phyloP scores from a whole-genome alignment of 2,797 vertebrate species.

The Octomys mimax region DNA sequence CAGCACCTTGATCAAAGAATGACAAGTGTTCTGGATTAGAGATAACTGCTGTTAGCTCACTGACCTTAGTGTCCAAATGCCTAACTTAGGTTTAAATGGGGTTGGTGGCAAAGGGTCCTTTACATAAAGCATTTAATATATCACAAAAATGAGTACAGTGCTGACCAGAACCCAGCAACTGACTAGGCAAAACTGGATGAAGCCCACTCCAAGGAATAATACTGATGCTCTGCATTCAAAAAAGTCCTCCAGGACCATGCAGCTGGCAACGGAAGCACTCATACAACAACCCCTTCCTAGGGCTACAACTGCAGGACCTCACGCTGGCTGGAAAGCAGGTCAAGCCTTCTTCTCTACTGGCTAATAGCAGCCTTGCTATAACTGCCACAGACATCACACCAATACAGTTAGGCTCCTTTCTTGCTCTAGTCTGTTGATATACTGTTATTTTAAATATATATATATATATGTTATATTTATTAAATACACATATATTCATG shows the following conservation, averaged over 20 bases:
- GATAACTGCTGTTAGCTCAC: not conserved
- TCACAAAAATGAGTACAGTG: not conserved
- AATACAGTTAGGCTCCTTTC: constrained; percentile 35
- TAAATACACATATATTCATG: too few relatives aligned
- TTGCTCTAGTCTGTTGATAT: not conserved
- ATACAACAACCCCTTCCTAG: not conserved
- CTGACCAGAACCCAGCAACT: constrained; percentile 12
- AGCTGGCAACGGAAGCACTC: not conserved
- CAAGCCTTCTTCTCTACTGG: not conserved
- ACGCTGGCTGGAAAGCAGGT: not conserved
- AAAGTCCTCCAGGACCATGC: not conserved
- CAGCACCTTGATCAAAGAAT: not conserved
- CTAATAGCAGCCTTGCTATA: not conserved
- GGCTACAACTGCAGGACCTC: not conserved
- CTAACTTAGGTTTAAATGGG: not conserved
- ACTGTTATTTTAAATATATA: not conserved
- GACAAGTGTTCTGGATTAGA: not conserved
- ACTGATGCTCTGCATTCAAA: not conserved
- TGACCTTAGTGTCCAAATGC: constrained; percentile 17
- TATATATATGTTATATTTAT: too few relatives aligned
- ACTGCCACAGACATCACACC: not conserved
- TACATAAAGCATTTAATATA: constrained; percentile 24
- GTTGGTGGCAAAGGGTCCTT: not conserved
- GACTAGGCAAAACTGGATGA: not conserved
- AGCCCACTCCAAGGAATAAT: constrained; percentile 20